Evolutionary conservation across 2,888 invertebrate species (phyloP), one percentile per base, ranked within the genome.

Genomic region (Choristoneura rosaceana): DNA sequence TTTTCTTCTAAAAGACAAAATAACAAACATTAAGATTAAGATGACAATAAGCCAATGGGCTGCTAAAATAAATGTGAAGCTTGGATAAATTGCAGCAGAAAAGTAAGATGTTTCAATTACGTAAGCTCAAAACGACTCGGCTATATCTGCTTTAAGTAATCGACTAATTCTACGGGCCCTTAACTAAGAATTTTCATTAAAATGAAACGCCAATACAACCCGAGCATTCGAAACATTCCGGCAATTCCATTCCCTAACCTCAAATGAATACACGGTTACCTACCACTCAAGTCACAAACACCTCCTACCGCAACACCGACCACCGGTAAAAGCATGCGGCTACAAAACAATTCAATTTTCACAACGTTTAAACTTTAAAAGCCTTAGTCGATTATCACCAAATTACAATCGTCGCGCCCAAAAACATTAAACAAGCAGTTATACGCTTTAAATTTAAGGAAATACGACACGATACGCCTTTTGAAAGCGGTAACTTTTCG

Each of bases 301-400:
- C 71, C 59, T 73, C 47, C 41, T 38, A 66, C 78, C 79, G 69
- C 79, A 77, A 79, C 82, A 82, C 69, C 81, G 78, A 74, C 61
- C 50, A 34, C 59, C 71, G 79, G 79, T 81, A 80, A 81, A 76
- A 81, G 71, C 79, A 69, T 77, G 78, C 76, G 78, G 80, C 76
- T 74, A 76, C 74, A 76, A 82, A 84, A 81, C 84, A 85, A 88
- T 88, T 87, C 84, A 87, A 87, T 88, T 88, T 87, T 79, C 81
- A 77, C 79, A 79, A 78, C 83, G 80, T 80, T 82, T 81, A 76
- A 79, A 83, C 81, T 86, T 85, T 85, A 82, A 87, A 85, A 85
- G 87, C 82, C 76, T 75, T 73, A 69, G 73, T 77, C 77, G 77
- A 77, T 79, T 77, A 79, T 78, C 76, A 76, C 79, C 76, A 81